A percentile compares a stretch with the other conserved stretches of the same genome.
Evolutionary conservation across 2,797 vertebrate genomes (phyloP).

Genomic region (Allobates femoralis): DNA sequence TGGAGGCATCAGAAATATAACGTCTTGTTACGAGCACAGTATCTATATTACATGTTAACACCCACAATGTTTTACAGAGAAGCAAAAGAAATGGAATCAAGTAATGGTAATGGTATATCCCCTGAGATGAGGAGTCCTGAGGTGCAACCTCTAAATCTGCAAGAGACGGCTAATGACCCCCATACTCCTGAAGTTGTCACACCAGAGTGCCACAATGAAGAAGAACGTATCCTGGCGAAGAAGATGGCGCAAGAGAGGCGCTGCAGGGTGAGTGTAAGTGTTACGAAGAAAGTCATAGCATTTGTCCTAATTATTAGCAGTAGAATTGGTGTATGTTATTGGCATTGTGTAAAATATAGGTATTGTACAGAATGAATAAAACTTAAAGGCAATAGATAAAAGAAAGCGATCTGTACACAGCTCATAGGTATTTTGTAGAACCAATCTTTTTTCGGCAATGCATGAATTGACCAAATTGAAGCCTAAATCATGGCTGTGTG

Average conservation of each 20-base stretch:
- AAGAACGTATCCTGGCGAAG: slow-evolving; percentile 82
- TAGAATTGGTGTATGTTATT: too few species aligned
- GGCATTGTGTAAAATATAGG: too few species aligned
- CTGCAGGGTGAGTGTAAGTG: slow-evolving; percentile 86
- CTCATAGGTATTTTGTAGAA: too few species aligned
- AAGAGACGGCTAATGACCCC: slow-evolving; percentile 50
- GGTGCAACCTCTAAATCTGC: slow-evolving; percentile 59
- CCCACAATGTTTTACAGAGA: slow-evolving; percentile 28
- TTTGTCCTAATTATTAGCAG: not conserved
- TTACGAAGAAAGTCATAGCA: too few species aligned
- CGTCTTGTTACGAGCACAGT: not conserved
- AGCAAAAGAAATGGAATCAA: not conserved
- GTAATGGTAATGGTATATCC: not conserved
- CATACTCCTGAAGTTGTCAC: slow-evolving; percentile 55
- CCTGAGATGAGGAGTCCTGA: not conserved
- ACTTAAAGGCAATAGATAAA: too few species aligned
- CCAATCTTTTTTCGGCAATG: too few species aligned
- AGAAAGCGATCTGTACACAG: too few species aligned
- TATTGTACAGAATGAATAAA: too few species aligned
- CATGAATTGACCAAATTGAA: too few species aligned
- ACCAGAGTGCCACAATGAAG: slow-evolving; percentile 65
- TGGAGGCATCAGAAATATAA: too few species aligned
- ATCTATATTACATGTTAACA: not conserved
- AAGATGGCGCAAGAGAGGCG: slow-evolving; percentile 89
- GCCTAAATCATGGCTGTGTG: too few species aligned